Base-by-base conservation (phyloP, 2,888 invertebrate genomes). In the Cryptocephalus primarius region DNA sequence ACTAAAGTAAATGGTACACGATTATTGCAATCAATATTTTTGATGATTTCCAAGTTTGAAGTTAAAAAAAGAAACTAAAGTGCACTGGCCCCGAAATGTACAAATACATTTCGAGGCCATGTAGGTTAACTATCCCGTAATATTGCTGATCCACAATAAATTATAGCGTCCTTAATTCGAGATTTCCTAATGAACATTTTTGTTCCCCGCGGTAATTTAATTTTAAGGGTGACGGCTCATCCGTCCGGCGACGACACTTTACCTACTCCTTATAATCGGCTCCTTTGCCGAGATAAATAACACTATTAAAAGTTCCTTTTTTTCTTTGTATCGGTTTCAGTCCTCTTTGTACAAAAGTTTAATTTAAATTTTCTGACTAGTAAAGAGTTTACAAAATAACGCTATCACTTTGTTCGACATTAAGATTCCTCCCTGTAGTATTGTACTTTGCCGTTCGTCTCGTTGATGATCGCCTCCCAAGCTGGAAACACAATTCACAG, bases 401-500 rank as follows among this genome's bases (percentile, higher is more conserved):
- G 46, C 53, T 49, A 50, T 48, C 45, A 49, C 50, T 51, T 53
- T 56, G 44, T 46, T 47, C 38, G 41, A 43, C 42, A 48, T 60
- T 60, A 60, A 68, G 70, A 72, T 62, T 76, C 73, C 62, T 76
- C 79, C 61, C 71, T 75, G 62, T 78, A 80, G 70, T 76, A 77
- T 63, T 75, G 72, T 51, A 78, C 75, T 64, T 75, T 73, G 52
- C 72, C 73, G 42, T 66, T 62, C 43, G 68, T 53, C 49, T 65
- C 61, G 45, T 76, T 75, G 63, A 81, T 69, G 61, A 83, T 76
- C 9, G 54, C 49, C 61, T 84, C 85, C 86, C 86, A 87, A 47
- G 85, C 86, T 87, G 75, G 43, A 74, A 75, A 56, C 22, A 46
- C 13, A 34, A 42, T 36, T 33, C 34, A 36, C n/a, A 11, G 36